These are phyloP conservation scores for Chiroxiphia lanceolata DNA, from an alignment of 2,797 vertebrate genomes.

Conservation along the genomic window DNA sequence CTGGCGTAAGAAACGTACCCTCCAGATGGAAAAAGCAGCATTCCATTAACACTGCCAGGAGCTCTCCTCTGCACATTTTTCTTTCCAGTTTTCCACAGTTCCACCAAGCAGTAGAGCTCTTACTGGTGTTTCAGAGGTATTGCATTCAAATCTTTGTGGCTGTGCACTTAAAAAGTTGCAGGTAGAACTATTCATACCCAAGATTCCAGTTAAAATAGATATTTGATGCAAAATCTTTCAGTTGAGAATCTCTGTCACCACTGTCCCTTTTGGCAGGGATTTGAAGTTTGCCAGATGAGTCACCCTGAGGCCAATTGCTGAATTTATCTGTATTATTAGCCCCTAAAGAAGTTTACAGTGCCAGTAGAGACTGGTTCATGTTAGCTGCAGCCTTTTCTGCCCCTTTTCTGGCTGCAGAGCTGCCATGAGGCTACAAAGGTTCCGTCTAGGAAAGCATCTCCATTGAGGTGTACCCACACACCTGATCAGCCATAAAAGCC, in stretches of 20 bases:
- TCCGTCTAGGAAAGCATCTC: neutral
- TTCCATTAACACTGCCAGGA: neutral
- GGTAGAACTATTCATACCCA: neutral
- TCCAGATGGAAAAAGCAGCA: neutral
- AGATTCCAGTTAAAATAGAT: fast-evolving
- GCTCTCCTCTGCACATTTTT: neutral
- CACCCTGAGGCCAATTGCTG: neutral
- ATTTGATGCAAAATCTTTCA: neutral
- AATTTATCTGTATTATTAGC: neutral
- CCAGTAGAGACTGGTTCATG: neutral
- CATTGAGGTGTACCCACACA: neutral
- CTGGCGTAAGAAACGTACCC: neutral
- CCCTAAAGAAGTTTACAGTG: neutral
- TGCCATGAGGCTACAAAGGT: fast-evolving
- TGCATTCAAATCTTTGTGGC: neutral
- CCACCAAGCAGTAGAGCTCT: neutral
- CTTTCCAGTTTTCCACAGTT: neutral
- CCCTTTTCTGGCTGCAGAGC: neutral
- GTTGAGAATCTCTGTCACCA: neutral
- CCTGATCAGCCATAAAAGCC: neutral
- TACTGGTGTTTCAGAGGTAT: neutral
- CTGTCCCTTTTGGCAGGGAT: neutral
- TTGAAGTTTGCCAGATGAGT: neutral
- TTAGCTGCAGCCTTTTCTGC: neutral
- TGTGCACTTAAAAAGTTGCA: neutral